A percentile compares a stretch with the other conserved stretches of the same genome.
Conservation (phyloP, 1,140 invertebrate species). For the Ylistrum balloti region DNA sequence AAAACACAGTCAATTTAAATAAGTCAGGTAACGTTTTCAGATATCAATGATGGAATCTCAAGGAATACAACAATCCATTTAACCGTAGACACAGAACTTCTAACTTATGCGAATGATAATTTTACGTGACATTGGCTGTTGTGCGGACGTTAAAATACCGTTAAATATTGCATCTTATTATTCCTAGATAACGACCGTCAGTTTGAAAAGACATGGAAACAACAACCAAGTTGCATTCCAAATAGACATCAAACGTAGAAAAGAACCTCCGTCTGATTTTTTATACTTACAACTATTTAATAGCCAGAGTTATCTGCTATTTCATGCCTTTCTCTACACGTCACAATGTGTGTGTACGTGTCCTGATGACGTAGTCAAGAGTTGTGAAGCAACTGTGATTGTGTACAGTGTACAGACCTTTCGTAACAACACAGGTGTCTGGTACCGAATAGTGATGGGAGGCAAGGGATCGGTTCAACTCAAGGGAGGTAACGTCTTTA, state of each 20-base stretch:
- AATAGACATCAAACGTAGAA: background rate
- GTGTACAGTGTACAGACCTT: background rate
- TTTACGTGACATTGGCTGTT: too few relatives aligned
- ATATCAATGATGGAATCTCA: too few relatives aligned
- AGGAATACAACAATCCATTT: too few relatives aligned
- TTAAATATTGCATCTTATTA: too few relatives aligned
- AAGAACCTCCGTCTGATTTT: background rate
- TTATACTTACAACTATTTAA: background rate
- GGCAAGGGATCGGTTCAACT: background rate
- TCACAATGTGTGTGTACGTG: background rate
- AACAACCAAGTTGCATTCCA: background rate
- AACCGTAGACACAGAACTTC: too few relatives aligned
- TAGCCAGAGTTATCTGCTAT: background rate
- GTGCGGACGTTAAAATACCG: too few relatives aligned
- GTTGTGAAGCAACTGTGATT: background rate
- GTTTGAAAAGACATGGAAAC: background rate
- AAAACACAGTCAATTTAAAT: too few relatives aligned
- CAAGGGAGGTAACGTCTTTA: too few relatives aligned
- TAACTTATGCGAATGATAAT: too few relatives aligned
- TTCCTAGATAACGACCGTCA: background rate
- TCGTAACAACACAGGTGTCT: background rate
- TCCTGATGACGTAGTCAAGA: background rate
- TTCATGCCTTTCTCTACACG: background rate
- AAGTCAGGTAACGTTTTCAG: too few relatives aligned
- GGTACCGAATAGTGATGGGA: background rate